Conservation (phyloP, 2,113 vertebrate genomes). For the Prietella phreatophila region DNA sequence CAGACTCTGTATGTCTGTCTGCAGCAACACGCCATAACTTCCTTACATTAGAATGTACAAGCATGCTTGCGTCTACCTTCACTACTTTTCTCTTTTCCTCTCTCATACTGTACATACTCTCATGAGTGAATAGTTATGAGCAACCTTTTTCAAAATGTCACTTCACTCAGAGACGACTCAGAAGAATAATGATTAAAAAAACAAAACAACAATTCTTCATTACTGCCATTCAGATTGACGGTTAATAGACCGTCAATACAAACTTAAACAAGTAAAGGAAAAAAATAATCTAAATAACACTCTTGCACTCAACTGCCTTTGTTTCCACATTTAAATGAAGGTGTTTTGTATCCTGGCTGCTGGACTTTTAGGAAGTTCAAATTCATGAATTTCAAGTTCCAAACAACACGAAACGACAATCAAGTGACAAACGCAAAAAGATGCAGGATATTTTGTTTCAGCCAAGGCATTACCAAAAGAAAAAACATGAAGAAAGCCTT, state of each 20-base stretch:
- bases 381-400: not conserved
- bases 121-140: not conserved
- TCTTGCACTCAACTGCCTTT: not conserved
- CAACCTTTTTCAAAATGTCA: conserved; percentile 61
- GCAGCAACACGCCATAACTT: too few relatives aligned
- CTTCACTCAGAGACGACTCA: conserved; percentile 9
- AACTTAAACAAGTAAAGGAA: not conserved
- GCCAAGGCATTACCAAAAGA: not conserved
- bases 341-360: not conserved
- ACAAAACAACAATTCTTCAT: not conserved
- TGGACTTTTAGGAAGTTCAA: not conserved
- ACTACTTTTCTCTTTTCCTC: not conserved
- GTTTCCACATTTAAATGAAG: not conserved
- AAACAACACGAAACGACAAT: not conserved
- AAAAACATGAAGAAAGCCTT: not conserved
- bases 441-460: not conserved
- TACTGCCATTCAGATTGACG: not conserved
- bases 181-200: not conserved
- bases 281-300: not conserved
- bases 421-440: not conserved
- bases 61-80: not conserved
- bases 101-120: not conserved
- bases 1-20: too few relatives aligned
- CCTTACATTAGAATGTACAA: too few relatives aligned
- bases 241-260: not conserved